phyloP scores from a whole-genome alignment of 2,797 vertebrate species.

The Salmo trutta region DNA sequence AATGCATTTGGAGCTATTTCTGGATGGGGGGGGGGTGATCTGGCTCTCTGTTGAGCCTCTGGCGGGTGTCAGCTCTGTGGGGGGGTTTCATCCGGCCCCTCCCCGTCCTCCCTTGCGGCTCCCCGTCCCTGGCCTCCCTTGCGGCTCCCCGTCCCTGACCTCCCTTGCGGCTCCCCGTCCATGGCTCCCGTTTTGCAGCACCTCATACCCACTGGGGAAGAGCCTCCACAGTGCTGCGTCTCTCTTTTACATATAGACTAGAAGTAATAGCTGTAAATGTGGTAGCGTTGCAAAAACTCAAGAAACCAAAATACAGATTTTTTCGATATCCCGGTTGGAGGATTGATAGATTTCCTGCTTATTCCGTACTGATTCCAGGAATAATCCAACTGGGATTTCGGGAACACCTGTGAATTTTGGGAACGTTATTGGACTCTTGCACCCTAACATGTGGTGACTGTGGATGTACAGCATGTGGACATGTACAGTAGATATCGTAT shows the following conservation, averaged over 20 bases:
- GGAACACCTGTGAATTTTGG: too few relatives aligned
- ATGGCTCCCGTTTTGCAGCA: conserved; percentile 19
- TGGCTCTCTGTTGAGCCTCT: conserved; percentile 14
- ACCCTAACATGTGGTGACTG: too few relatives aligned
- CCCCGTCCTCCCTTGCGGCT: not conserved
- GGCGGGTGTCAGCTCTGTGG: conserved; percentile 7
- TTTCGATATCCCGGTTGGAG: too few relatives aligned
- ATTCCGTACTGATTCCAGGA: too few relatives aligned
- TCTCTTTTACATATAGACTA: conserved; percentile 11
- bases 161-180: conserved; percentile 7
- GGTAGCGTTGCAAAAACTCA: too few relatives aligned
- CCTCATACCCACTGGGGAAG: not conserved
- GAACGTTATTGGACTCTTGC: too few relatives aligned
- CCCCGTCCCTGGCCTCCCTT: not conserved
- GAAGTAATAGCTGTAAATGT: not conserved
- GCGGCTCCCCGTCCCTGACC: too few relatives aligned
- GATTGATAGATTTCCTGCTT: too few relatives aligned
- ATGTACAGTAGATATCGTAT: too few relatives aligned
- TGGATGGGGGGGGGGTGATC: conserved; percentile 2
- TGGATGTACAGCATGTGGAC: too few relatives aligned
- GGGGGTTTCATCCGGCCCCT: conserved; percentile 3
- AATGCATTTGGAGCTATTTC: conserved; percentile 29
- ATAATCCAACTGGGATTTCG: too few relatives aligned
- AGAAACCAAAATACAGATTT: too few relatives aligned
- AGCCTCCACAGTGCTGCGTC: not conserved